Base-by-base conservation (phyloP, 2,797 vertebrate species). In the Acanthurus lineatus region DNA sequence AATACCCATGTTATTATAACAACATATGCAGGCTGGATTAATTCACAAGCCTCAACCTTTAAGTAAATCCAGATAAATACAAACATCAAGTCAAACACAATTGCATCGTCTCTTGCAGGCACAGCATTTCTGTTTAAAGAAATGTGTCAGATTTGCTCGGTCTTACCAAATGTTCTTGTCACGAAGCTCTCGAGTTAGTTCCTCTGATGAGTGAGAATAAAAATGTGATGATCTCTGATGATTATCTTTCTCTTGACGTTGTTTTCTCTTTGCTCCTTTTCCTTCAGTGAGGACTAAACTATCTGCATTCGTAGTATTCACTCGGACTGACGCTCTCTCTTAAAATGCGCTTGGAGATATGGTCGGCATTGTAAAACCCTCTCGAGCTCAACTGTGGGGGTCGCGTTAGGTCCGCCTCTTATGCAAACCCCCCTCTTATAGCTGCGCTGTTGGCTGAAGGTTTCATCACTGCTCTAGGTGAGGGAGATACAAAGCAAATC, bases 341-440 rank as follows among this genome's bases (percentile, higher is more conserved):
- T 70, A 69, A 69, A 76, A 71, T 76, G 84, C 73, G 74, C 74
- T 74, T 8, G 66, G 14, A 45, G 66, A 87, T 87, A 77, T 66
- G 82, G 20, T 86, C 49, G 54, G 87, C 83, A 87, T 89, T 80
- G 85, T 88, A 83, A 79, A 88, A 56, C 11, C 73, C 52, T 63
- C 15, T 19, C 42, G 17, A 65, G 67, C 73, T 61, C 42, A 6
- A 60, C 73, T 69, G 86, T 91, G 92, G 92, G 92, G 92, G 92
- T 93, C 87, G 90, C 59, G 1, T 67, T 77, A 40, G 89, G 73
- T 81, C 93, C 94, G 92, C 93, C 94, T 93, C 70, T 84, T 89
- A 78, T 22, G 28, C 47, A 28, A 53, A 22, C 49, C 66, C 42
- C 47, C 53, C 73, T 76, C 8, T 58, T 9, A 25, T 22, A 32